phyloP scores from a whole-genome alignment of 2,797 vertebrate genomes.

The Siniperca obscura region DNA sequence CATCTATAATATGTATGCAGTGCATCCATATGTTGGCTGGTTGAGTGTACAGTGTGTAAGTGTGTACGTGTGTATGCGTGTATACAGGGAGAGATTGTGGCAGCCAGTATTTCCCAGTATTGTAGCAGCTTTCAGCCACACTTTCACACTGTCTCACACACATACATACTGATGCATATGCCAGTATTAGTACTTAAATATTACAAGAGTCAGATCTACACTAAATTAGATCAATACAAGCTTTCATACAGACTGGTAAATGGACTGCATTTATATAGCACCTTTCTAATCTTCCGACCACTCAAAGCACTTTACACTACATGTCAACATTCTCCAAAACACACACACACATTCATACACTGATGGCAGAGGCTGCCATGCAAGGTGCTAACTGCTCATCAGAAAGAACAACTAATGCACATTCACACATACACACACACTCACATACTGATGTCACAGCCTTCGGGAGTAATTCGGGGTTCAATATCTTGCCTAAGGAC shows the following conservation, averaged over 20 bases:
- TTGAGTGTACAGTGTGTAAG: background rate
- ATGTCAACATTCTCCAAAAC: no score
- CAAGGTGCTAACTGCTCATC: no score
- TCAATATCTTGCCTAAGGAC: no score
- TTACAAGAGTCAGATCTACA: slow-evolving; percentile 17
- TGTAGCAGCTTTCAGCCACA: slow-evolving; percentile 40
- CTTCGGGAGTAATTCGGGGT: no score
- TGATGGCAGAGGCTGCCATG: no score
- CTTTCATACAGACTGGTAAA: slow-evolving; percentile 3
- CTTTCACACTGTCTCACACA: slow-evolving; percentile 17
- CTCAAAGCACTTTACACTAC: no score
- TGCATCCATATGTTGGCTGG: slow-evolving; percentile 2
- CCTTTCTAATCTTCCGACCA: no score
- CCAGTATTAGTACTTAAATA: slow-evolving; percentile 22
- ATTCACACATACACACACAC: no score
- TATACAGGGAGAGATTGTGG: background rate
- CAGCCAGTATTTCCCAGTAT: slow-evolving; percentile 33
- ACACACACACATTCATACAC: no score
- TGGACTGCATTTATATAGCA: no score
- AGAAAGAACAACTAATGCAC: no score
- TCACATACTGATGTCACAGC: no score
- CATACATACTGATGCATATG: slow-evolving; percentile 6
- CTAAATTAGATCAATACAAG: slow-evolving; percentile 8
- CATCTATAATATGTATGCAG: background rate
- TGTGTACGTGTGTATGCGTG: slow-evolving; percentile 5